phyloP scores from a whole-genome alignment of 2,113 vertebrate genomes.

The Telmatochromis brichardi region DNA sequence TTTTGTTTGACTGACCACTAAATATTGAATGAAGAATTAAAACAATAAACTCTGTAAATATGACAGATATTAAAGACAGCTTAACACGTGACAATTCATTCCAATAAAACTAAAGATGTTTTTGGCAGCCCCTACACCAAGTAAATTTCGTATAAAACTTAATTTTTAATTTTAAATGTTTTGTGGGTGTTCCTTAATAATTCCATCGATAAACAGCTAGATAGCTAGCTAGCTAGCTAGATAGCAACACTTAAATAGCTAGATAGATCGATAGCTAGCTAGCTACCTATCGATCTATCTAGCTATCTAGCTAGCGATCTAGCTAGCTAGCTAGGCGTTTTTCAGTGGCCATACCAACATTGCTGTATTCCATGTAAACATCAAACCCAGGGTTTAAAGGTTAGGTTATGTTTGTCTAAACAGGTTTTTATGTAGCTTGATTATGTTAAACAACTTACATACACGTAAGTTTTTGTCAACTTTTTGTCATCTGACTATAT shows the following conservation, averaged over 20 bases:
- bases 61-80: background rate
- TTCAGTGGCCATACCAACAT: background rate
- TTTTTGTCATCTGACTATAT: background rate
- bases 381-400: background rate
- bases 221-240: too few relatives aligned
- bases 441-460: background rate
- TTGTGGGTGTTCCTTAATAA: accelerated
- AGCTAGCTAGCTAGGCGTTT: accelerated
- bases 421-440: background rate
- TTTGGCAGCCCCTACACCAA: background rate
- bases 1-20: background rate
- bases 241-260: too few relatives aligned
- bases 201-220: background rate
- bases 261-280: accelerated
- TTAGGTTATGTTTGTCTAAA: background rate
- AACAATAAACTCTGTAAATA: background rate
- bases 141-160: background rate
- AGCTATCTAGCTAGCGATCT: accelerated
- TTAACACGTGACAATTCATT: background rate
- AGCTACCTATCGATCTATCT: too few relatives aligned
- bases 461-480: background rate
- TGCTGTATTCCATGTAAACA: background rate
- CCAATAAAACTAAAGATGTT: background rate
- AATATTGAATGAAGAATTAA: background rate
- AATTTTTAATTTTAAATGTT: background rate